Evolutionary conservation across 2,113 vertebrate species (phyloP), one percentile per base, ranked within the genome.

Genomic region (Ahaetulla prasina): DNA sequence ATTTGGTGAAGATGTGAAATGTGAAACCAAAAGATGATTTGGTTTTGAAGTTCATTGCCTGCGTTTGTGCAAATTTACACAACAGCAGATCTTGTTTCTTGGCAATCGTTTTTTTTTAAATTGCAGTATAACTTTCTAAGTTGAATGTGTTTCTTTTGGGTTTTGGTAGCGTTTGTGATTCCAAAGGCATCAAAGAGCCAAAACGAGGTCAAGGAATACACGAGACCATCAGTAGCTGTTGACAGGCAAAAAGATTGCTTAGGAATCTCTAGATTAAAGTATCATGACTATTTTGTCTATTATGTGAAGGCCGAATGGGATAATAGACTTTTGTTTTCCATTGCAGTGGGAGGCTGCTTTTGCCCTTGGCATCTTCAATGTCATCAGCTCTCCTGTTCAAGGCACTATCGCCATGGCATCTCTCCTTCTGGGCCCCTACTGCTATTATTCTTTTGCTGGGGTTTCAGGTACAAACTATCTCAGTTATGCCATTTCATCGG

Each of bases 271-370:
- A 39, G 35, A 16, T 53, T 53, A 80, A 80, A 43, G 8, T 9
- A 80, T 9, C 18, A 43, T 39, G 35, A 74, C 6, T 20, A 25
- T 43, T 27, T 90, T 55, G 80, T 85, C 23, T 35, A 85, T 84
- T 39, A 55, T 39, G 14, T 54, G 25, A 35, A 2, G 30, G 93
- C 95, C 94, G 93, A 68, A 88, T 85, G 54, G 95, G 92, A 96
- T 47, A 86, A 89, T 94, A 94, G 57, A 53, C 93, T 95, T 97
- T 92, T 95, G 89, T 91, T 95, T 95, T 96, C 74, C 7, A 53
- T 96, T 97, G 91, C 95, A 97, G 96, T 94, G 95, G 96, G 97
- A 97, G 93, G 94, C 94, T 43, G 74, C 90, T 43, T 96, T 97
- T 49, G 87, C 90, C 90, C 96, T 97, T 8, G 63, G 96, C 95